A percentile compares a stretch with the other conserved stretches of the same genome.
Conservation (phyloP, 1,140 invertebrate species). For the Drosophila mojavensis region DNA sequence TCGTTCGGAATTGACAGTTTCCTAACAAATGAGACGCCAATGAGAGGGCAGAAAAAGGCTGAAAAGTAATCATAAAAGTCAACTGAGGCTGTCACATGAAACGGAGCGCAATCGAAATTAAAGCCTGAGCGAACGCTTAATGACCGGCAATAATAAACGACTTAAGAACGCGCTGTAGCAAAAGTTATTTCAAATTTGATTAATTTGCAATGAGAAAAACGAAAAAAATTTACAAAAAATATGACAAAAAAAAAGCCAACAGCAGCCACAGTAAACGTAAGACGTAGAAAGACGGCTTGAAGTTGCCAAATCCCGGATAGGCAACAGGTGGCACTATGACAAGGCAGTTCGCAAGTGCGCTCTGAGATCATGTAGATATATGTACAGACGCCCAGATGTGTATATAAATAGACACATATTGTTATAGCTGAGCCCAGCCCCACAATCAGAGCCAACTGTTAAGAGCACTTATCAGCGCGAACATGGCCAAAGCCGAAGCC, state of each 20-base stretch:
- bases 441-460: constrained; percentile 7
- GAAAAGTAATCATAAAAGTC: background rate
- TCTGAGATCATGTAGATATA: constrained; percentile 14
- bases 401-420: background rate
- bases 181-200: constrained; percentile 12
- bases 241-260: background rate
- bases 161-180: constrained; percentile 28
- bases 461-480: constrained; percentile 17
- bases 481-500: constrained; percentile 4
- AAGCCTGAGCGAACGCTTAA: constrained; percentile 28
- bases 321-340: constrained; percentile 24
- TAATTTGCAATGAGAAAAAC: constrained; percentile 15
- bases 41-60: constrained; percentile 30
- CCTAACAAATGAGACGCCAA: constrained; percentile 38
- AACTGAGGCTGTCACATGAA: constrained; percentile 1
- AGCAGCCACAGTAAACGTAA: background rate
- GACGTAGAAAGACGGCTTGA: constrained; percentile 27
- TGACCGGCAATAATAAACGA: constrained; percentile 36
- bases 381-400: background rate
- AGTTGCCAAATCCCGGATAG: constrained; percentile 37
- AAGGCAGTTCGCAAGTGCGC: constrained; percentile 3
- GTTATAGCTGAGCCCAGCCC: background rate
- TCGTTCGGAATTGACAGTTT: constrained; percentile 30
- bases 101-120: constrained; percentile 34
- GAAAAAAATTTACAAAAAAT: no score